Base-by-base conservation (phyloP, 2,797 vertebrate species). In the Psittacula derbiana region DNA sequence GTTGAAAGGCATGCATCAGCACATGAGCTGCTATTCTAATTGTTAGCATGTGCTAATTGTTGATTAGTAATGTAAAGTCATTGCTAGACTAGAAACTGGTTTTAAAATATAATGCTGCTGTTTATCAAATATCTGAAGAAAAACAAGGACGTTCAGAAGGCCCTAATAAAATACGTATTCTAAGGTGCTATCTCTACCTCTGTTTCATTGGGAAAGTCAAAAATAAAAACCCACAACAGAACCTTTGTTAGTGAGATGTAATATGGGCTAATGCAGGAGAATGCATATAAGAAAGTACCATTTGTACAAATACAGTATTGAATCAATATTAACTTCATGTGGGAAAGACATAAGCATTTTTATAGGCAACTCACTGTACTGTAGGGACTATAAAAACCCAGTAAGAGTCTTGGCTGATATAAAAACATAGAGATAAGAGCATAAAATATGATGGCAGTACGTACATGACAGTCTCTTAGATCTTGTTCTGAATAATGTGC, bases 271-370 rank as follows among this genome's bases (percentile, higher is more conserved):
- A 40, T 4, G 67, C 66, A 93, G 83, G 92, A 80, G 31, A 76
- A 67, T 41, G n/a, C 23, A 19, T 36, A 28, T 38, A 43, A 33
- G 7, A 71, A 96, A 80, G 55, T 49, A 62, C 38, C 31, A 64
- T 95, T 97, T 93, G 43, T 95, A 73, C 72, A 82, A 46, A 10
- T 60, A 71, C 21, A 25, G 30, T 61, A 58, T 41, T 90, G 62
- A 94, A 91, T 96, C 55, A 89, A 61, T 96, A 95, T 92, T 92
- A 91, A 81, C 43, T 95, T 94, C 44, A 55, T 4, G 4, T 86
- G 85, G 86, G 82, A 86, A 93, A 79, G 80, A 86, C 47, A 10
- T 8, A 16, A 86, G 49, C 6, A 8, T 50, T 53, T 74, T 69
- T 88, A 17, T 55, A 65, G 76, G 55, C 47, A 90, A 38, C 28